Evolutionary conservation across 2,797 vertebrate species (phyloP).

Genomic region (Coregonus sp.): DNA sequence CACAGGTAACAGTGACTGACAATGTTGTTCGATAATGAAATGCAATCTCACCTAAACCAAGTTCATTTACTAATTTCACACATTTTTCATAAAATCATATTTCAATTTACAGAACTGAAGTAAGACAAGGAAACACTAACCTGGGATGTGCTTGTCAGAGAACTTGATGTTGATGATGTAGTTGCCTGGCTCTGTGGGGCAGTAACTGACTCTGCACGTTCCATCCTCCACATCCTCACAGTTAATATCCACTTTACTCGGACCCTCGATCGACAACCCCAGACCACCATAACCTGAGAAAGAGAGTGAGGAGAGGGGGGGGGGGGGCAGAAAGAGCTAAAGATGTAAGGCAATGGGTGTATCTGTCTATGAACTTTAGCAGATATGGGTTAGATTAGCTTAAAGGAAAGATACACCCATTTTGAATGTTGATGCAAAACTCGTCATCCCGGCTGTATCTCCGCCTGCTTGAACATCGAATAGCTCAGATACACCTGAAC

Average conservation of each 20-base stretch:
- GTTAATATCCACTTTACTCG: constrained; percentile 98
- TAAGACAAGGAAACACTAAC: constrained; percentile 57
- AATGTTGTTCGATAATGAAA: too few species aligned
- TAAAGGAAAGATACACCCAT: too few species aligned
- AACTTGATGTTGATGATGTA: constrained; percentile 98
- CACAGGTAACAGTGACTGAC: too few species aligned
- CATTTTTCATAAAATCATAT: not conserved
- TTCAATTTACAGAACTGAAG: too few species aligned
- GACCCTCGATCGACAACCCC: constrained; percentile 92
- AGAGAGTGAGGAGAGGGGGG: not conserved
- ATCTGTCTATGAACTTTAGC: too few species aligned
- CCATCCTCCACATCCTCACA: constrained; percentile 95
- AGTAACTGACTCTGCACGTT: constrained; percentile 95
- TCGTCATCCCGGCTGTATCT: too few species aligned
- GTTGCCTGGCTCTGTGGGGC: constrained; percentile 93
- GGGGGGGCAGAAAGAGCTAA: too few species aligned
- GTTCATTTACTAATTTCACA: not conserved
- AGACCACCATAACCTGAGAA: constrained; percentile 89
- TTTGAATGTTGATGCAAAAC: too few species aligned
- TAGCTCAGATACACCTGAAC: too few species aligned
- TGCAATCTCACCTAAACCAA: not conserved
- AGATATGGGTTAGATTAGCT: too few species aligned
- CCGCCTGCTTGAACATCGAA: too few species aligned
- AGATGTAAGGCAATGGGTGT: too few species aligned
- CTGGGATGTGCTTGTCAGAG: constrained; percentile 94